Evolutionary conservation across 2,113 vertebrate genomes (phyloP), one percentile per base, ranked within the genome.

Genomic region (Crypturellus undulatus): DNA sequence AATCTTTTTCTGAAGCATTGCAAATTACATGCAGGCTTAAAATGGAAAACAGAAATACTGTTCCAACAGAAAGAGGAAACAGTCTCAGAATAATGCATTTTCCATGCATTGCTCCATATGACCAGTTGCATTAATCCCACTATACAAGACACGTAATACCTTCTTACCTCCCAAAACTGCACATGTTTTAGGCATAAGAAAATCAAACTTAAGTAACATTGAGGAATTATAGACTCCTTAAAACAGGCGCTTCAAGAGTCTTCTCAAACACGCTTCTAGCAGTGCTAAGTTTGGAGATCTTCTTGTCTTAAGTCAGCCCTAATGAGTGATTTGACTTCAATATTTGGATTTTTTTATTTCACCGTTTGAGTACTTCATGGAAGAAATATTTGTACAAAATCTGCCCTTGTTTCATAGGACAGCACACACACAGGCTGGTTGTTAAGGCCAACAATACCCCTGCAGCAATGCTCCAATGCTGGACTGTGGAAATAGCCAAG

Each of bases 21-120:
- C 8, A 68, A 92, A 65, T 86, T 86, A 84, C 38, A 54, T 8
- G 26, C 79, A 76, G 21, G 62, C 58, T 58, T 79, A 52, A 93
- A 94, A 89, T 67, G 70, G 67, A 94, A 95, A 93, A 75, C 1
- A 54, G 47, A 94, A 90, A 71, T 16, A 54, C 32, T 94, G 38
- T 63, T 92, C 86, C 88, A 93, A 69, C 30, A 73, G 36, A 93
- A 81, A 85, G 54, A 78, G 69, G 79, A 95, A 92, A 68, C 7
- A 1, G 30, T 62, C 58, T 87, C 77, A 79, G 91, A 94, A 84
- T 54, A 78, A 86, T 86, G 52, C 64, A 77, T 84, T 94, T 92
- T 93, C 73, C 83, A 87, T 42, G 30, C 77, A 26, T 47, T 78
- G 25, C 90, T 95, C 40, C 82, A 80, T 88, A 56, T 91, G 84